Evolutionary conservation across 2,888 invertebrate species (phyloP).

Genomic region (Patella caerulea): DNA sequence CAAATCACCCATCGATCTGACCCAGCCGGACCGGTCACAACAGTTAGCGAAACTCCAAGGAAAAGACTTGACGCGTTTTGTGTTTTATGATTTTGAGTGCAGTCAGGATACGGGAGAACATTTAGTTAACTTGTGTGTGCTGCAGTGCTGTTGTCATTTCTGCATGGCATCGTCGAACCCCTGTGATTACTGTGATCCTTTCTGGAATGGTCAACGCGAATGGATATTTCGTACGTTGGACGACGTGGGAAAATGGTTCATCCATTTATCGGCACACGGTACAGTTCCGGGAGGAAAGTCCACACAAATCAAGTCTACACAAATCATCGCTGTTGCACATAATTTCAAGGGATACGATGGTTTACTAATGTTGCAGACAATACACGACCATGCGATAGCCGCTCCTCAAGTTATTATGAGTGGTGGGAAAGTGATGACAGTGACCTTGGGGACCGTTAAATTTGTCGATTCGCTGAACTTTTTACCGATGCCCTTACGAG

Average conservation of each 20-base stretch:
- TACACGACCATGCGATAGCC: background rate
- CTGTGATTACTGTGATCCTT: background rate
- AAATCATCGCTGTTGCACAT: background rate
- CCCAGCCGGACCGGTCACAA: background rate
- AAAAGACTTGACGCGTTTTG: background rate
- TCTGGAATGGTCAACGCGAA: background rate
- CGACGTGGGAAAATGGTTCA: background rate
- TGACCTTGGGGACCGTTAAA: background rate
- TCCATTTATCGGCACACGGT: background rate
- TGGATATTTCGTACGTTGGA: background rate
- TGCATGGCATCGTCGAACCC: background rate
- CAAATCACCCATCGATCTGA: background rate
- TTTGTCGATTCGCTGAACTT: background rate
- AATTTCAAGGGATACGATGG: conserved; percentile 8
- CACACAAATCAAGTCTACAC: background rate
- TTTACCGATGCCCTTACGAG: background rate
- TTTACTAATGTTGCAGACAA: background rate
- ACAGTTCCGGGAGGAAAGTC: background rate
- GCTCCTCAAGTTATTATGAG: background rate
- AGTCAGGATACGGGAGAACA: background rate
- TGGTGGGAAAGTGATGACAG: background rate
- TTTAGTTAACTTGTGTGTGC: background rate
- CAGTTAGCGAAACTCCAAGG: background rate
- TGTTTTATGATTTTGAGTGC: background rate
- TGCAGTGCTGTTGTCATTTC: background rate